phyloP scores from a whole-genome alignment of 1,140 invertebrate genomes.

The Scylla paramamosain region DNA sequence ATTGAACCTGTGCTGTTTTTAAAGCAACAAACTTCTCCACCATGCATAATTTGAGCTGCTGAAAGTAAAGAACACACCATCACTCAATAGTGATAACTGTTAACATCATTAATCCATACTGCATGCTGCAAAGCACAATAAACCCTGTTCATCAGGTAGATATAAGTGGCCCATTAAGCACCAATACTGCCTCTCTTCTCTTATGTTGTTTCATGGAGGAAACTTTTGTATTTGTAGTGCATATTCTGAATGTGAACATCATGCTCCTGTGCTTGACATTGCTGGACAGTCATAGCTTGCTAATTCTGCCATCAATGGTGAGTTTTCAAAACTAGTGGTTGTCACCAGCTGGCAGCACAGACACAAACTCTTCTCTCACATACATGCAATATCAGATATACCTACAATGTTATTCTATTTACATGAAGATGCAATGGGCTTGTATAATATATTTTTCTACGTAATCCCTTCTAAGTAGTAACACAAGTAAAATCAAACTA shows the following conservation, averaged over 20 bases:
- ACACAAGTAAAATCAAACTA: too few relatives aligned
- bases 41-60: background rate
- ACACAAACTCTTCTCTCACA: too few relatives aligned
- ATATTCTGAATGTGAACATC: constrained; percentile 18
- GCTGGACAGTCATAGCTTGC: constrained; percentile 28
- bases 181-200: background rate
- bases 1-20: constrained; percentile 38
- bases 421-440: too few relatives aligned
- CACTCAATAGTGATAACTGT: background rate
- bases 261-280: background rate
- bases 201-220: constrained; percentile 33
- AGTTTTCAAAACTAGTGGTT: too few relatives aligned
- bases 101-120: constrained; percentile 30
- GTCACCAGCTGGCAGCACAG: too few relatives aligned
- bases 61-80: constrained; percentile 34
- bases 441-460: too few relatives aligned
- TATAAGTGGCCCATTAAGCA: constrained; percentile 14
- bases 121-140: constrained; percentile 29
- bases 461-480: too few relatives aligned
- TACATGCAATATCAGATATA: too few relatives aligned
- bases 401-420: too few relatives aligned
- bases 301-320: constrained; percentile 46
- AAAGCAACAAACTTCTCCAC: background rate
- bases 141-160: constrained; percentile 27
- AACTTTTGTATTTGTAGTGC: constrained; percentile 32